phyloP scores from a whole-genome alignment of 2,113 vertebrate genomes.

The Lophotis ruficrista region DNA sequence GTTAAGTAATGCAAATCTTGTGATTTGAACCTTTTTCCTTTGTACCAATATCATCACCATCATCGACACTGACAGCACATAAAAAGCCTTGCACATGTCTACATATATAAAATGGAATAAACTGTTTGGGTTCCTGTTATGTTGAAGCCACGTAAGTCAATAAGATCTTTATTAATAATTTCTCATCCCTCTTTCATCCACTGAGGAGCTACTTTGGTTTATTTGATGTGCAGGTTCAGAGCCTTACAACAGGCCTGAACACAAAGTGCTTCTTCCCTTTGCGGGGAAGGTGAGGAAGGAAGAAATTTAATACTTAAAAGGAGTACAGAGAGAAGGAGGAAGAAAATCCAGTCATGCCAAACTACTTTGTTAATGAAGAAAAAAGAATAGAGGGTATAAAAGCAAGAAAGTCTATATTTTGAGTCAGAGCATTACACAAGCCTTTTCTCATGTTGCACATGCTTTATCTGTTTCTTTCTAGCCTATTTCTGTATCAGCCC shows the following conservation, averaged over 20 bases:
- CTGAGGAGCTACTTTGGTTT: not conserved
- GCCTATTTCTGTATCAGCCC: not conserved
- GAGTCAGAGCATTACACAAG: not conserved
- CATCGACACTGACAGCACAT: not conserved
- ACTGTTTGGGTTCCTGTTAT: not conserved
- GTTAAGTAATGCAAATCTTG: not conserved
- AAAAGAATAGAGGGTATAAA: not conserved
- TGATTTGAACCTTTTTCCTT: not conserved
- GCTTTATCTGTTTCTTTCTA: not conserved
- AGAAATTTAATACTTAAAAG: not conserved
- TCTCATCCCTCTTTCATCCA: conserved; percentile 33
- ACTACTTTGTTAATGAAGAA: not conserved
- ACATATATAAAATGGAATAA: not conserved
- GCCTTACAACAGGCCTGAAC: not conserved
- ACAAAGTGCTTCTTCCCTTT: not conserved
- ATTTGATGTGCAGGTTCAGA: conserved; percentile 37
- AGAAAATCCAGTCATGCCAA: not conserved
- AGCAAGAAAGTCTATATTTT: not conserved
- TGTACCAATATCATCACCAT: not conserved
- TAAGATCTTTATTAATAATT: not conserved
- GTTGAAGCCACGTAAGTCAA: not conserved
- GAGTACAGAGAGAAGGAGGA: not conserved
- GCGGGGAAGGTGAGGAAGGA: not conserved
- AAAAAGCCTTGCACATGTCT: not conserved
- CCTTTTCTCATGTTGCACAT: not conserved